These are phyloP conservation scores for Amblyraja radiata DNA, from an alignment of 2,797 vertebrate genomes.

Conservation along the genomic window DNA sequence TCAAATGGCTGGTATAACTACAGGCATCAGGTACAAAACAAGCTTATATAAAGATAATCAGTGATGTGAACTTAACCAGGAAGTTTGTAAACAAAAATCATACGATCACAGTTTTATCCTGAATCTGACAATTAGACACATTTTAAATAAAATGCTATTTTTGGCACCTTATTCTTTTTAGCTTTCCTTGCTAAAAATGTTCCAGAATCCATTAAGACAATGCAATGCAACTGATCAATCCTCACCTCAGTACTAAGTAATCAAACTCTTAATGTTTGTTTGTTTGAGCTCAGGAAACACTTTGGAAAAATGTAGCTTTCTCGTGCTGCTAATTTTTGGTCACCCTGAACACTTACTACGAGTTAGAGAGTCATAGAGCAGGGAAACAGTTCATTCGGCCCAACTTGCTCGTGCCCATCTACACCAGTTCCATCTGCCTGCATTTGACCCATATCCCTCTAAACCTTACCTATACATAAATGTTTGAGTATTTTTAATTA, in stretches of 20 bases:
- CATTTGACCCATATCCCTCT: too few relatives aligned
- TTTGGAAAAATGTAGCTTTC: not conserved
- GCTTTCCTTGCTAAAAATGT: not conserved
- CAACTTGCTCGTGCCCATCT: too few relatives aligned
- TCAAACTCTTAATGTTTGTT: not conserved
- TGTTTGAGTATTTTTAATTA: not conserved
- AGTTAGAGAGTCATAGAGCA: too few relatives aligned
- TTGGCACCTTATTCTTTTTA: not conserved
- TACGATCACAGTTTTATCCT: not conserved
- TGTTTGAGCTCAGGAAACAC: not conserved
- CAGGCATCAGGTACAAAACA: conserved; percentile 80
- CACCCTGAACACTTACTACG: not conserved
- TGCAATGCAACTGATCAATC: too few relatives aligned
- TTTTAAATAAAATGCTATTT: not conserved
- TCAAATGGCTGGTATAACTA: conserved; percentile 94
- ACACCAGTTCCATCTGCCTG: too few relatives aligned
- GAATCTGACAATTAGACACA: not conserved
- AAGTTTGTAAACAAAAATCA: not conserved
- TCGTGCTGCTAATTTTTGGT: not conserved
- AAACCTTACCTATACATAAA: too few relatives aligned
- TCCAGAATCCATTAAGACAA: not conserved
- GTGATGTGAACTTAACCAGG: not conserved
- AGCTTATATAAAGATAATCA: not conserved
- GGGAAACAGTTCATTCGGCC: too few relatives aligned
- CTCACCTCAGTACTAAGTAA: not conserved